These are phyloP conservation scores for Zhengitettix transpicula DNA, from an alignment of 2,888 invertebrate genomes.

Conservation along the genomic window DNA sequence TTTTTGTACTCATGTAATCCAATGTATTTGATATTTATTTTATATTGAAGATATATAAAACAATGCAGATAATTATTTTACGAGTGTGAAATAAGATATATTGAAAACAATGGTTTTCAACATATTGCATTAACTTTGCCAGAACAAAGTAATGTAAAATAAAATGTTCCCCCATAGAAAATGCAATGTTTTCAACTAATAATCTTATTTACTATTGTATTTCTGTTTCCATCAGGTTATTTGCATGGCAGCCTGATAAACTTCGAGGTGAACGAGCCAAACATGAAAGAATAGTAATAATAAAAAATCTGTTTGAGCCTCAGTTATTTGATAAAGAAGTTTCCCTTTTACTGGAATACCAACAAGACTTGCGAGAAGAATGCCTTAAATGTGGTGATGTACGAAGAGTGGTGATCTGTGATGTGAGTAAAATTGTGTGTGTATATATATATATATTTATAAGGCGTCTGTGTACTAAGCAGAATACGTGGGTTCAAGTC, in stretches of 20 bases:
- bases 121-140: no score
- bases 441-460: no score
- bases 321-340: slow-evolving; percentile 81
- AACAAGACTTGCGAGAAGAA: slow-evolving; percentile 78
- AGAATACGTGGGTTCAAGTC: no score
- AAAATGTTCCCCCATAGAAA: no score
- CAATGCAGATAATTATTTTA: no score
- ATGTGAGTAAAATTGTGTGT: slow-evolving; percentile 39
- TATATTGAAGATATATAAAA: no score
- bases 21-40: no score
- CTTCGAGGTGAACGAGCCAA: slow-evolving; percentile 69
- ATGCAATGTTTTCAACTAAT: not conserved
- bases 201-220: not conserved
- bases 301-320: slow-evolving; percentile 85
- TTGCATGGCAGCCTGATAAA: slow-evolving; percentile 95
- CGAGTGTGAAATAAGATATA: no score
- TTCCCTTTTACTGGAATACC: slow-evolving; percentile 73
- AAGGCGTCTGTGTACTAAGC: no score
- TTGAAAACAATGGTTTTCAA: no score
- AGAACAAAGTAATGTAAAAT: no score
- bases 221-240: slow-evolving; percentile 36
- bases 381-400: slow-evolving; percentile 84
- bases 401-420: slow-evolving; percentile 77
- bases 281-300: slow-evolving; percentile 78
- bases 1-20: not conserved